Base-by-base conservation (phyloP, 2,113 vertebrate species). In the Picathartes gymnocephalus region DNA sequence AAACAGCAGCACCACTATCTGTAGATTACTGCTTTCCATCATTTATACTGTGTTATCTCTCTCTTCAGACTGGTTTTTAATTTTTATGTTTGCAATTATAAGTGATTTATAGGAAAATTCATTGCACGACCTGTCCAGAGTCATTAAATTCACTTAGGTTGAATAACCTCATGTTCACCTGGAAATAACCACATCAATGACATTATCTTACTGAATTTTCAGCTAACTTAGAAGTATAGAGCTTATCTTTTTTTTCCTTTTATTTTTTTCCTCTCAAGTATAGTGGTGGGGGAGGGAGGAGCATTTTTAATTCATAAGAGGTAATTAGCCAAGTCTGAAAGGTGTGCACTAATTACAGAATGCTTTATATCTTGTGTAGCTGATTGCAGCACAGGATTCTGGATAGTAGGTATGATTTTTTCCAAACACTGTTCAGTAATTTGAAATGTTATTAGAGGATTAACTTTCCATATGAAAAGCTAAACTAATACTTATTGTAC, bases 121-220 rank as follows among this genome's bases (percentile, higher is more conserved):
- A 98, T 98, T 93, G 98, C 98, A 97, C 65, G 74, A 96, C 97
- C 98, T 97, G 98, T 98, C 98, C 97, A 94, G 98, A 98, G 97
- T 97, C 98, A 99, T 99, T 98, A 99, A 98, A 99, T 98, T 98
- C 97, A 97, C 97, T 92, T 98, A 97, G 98, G 98, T 97, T 98
- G 98, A 98, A 97, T 99, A 98, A 98, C 98, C 98, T 94, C 97
- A 97, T 97, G 81, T 97, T 98, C 97, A 98, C 98, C 98, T 98
- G 98, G 98, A 98, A 98, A 98, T 98, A 98, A 98, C 96, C 96
- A 97, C 95, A 96, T 97, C 97, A 79, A 65, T 91, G 97, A 94
- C 86, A 58, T 96, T 98, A 98, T 97, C 98, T 98, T 69, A 90
- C 97, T 96, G 93, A 94, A 91, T 96, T 97, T 97, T 97, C 79